Evolutionary conservation across 2,888 invertebrate species (phyloP).

Genomic region (Parnassius smintheus): DNA sequence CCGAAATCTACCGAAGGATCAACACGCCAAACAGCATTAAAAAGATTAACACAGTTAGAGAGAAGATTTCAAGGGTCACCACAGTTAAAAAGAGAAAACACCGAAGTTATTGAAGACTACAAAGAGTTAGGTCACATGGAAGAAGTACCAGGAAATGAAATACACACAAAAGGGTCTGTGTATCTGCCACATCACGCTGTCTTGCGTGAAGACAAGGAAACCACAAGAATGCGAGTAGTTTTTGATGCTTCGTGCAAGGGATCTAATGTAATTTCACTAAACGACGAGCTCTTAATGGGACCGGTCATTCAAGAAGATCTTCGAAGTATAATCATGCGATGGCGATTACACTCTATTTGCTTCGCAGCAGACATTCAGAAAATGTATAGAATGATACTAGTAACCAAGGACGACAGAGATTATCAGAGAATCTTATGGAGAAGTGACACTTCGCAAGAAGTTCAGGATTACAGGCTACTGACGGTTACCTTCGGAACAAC

Average conservation of each 20-base stretch:
- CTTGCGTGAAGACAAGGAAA: background rate
- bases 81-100: no score
- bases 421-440: background rate
- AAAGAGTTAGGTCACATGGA: slow-evolving; percentile 25
- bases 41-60: no score
- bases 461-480: no score
- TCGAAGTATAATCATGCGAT: background rate
- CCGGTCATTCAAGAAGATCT: background rate
- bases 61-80: no score
- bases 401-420: background rate
- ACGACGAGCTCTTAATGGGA: background rate
- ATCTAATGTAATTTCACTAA: background rate
- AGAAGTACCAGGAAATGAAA: background rate
- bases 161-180: background rate
- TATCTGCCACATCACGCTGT: slow-evolving; percentile 2
- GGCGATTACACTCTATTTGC: background rate
- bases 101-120: slow-evolving; percentile 31
- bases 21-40: no score
- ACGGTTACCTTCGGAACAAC: no score
- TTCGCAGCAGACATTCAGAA: background rate
- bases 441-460: background rate
- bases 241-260: slow-evolving; percentile 1
- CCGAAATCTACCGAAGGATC: no score
- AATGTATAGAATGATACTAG: background rate
- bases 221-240: background rate